These are phyloP conservation scores for Meteorus cinctellus DNA, from an alignment of 2,888 invertebrate species.

Conservation along the genomic window DNA sequence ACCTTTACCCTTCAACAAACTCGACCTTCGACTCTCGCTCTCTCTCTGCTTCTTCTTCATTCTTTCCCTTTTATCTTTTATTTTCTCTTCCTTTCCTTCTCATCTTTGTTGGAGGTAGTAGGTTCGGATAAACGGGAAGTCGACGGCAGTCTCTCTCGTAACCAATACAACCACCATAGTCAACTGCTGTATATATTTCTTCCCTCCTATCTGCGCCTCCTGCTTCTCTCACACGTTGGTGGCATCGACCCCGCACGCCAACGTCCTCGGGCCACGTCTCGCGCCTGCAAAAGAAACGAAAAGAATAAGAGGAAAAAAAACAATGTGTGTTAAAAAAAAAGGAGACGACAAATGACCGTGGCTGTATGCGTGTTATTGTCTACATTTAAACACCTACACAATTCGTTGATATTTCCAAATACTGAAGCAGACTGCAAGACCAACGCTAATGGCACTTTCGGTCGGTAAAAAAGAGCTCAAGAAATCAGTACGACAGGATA, in stretches of 20 bases:
- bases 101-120: neutral
- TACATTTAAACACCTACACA: neutral
- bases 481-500: neutral
- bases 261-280: slow-evolving; percentile 41
- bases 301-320: neutral
- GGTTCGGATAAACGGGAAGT: slow-evolving; percentile 36
- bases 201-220: slow-evolving; percentile 6
- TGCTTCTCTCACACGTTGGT: slow-evolving; percentile 37
- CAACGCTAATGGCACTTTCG: neutral
- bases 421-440: neutral
- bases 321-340: neutral
- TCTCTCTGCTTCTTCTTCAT: neutral
- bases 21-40: slow-evolving; percentile 11
- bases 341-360: neutral
- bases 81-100: neutral
- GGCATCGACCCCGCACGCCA: slow-evolving; percentile 49
- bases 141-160: slow-evolving; percentile 35
- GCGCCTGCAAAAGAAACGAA: neutral
- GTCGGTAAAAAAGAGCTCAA: neutral
- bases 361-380: neutral
- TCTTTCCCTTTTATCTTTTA: neutral
- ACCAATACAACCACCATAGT: neutral
- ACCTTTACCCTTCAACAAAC: slow-evolving; percentile 9
- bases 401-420: neutral
- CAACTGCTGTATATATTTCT: neutral